Evolutionary conservation across 2,797 vertebrate species (phyloP), one percentile per base, ranked within the genome.

Genomic region (Euthynnus affinis): DNA sequence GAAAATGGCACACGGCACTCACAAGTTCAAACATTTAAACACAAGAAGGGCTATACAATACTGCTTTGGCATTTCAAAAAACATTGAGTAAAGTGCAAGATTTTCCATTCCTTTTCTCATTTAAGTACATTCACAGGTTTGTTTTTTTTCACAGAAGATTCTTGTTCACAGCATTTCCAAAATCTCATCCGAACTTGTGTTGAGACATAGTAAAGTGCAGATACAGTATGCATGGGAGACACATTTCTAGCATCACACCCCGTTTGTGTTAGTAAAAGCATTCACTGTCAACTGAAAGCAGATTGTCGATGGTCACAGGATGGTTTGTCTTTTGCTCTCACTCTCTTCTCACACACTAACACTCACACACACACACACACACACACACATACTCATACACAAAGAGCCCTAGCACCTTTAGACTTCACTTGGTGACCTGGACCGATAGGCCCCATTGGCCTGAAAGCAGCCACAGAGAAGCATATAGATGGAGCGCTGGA

Each of bases 361-460:
- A 20, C 57, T 74, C 52, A 37, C 55, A 61, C 23, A 77, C 18
- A 66, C 42, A 46, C 53, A 34, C 66, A 67, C 14, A 18, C 57
- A 75, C 56, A 32, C 57, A 57, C n/a, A 75, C 15, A 66, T 32
- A 46, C 53, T 29, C 66, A 68, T 14, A 76, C 9, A 74, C 0
- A 74, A 44, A 49, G 68, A 80, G 64, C 73, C 63, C 65, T 65
- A 77, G 80, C 56, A 64, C 76, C 63, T 51, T 89, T 95, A 99
- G 83, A 99, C 98, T 69, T 99, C 98, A 10, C 98, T 99, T 18
- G 98, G 98, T 10, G 98, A 99, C 89, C 97, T 95, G 81, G 98
- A 99, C 29, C 97, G 95, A 86, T 98, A 98, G 81, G 96, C 92
- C 83, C 95, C 94, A 83, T 96, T 96, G 89, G 95, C 88, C 75